phyloP scores from a whole-genome alignment of 2,888 invertebrate species.

The Dolichopus griseipennis region DNA sequence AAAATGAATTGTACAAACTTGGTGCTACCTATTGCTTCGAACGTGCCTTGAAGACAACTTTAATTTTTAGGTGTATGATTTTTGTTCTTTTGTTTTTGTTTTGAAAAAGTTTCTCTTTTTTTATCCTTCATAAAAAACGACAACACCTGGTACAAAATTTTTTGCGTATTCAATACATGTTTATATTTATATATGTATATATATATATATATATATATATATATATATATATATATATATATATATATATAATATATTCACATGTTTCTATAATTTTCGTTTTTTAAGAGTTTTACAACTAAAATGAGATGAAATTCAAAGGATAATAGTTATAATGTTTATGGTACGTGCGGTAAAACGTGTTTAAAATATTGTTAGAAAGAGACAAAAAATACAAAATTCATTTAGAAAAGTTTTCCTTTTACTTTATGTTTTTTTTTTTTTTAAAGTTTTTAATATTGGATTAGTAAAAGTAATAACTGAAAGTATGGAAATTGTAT shows the following conservation, averaged over 20 bases:
- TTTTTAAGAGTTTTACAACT: neutral
- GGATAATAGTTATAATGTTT: slow-evolving; percentile 1
- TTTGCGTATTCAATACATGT: neutral
- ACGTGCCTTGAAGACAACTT: neutral
- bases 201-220: too few species aligned
- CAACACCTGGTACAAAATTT: neutral
- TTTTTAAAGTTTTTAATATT: neutral
- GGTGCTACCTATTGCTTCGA: neutral
- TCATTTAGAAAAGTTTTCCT: neutral
- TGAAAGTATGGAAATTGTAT: too few species aligned
- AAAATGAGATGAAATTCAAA: neutral
- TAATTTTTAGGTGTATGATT: neutral
- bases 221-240: too few species aligned
- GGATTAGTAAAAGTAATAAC: neutral
- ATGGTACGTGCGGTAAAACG: neutral
- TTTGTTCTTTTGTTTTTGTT: neutral
- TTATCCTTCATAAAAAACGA: neutral
- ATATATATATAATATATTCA: neutral
- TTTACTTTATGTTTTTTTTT: too few species aligned
- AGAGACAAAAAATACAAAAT: neutral
- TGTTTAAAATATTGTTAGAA: neutral
- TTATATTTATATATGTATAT: neutral
- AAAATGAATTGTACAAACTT: neutral
- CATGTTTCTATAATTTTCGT: neutral
- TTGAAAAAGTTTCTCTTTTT: neutral